Conservation (phyloP, 2,888 invertebrate genomes). For the Mythimna impura region DNA sequence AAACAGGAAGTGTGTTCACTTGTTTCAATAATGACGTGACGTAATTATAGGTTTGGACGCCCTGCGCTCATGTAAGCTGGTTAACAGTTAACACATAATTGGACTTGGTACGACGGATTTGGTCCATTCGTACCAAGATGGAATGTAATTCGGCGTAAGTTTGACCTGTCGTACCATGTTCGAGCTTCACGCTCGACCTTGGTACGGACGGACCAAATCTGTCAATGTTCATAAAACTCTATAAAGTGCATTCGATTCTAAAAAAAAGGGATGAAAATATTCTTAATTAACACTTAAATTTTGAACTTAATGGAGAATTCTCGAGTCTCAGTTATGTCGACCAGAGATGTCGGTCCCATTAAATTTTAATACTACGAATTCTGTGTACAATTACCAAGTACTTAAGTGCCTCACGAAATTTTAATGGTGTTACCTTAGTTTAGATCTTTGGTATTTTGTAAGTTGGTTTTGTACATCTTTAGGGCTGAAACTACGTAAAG, state of each 20-base stretch:
- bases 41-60: neutral
- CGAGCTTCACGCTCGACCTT: no score
- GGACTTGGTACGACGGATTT: no score
- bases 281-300: slow-evolving; percentile 37
- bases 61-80: neutral
- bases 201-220: no score
- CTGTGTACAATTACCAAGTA: slow-evolving; percentile 33
- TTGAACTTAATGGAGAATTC: slow-evolving; percentile 34
- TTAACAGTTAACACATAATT: no score
- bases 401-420: slow-evolving; percentile 20
- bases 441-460: neutral
- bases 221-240: neutral
- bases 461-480: no score
- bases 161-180: no score
- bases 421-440: slow-evolving; percentile 25
- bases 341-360: slow-evolving; percentile 25
- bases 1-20: neutral
- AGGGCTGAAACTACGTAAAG: no score
- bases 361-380: slow-evolving; percentile 42
- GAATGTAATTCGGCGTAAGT: no score
- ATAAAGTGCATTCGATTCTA: neutral
- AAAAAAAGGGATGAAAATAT: slow-evolving; percentile 15
- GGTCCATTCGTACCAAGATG: no score
- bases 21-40: neutral
- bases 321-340: slow-evolving; percentile 15